A percentile compares a stretch with the other conserved stretches of the same genome.
Evolutionary conservation across 2,113 vertebrate genomes (phyloP).

Genomic region (Vimba vimba): DNA sequence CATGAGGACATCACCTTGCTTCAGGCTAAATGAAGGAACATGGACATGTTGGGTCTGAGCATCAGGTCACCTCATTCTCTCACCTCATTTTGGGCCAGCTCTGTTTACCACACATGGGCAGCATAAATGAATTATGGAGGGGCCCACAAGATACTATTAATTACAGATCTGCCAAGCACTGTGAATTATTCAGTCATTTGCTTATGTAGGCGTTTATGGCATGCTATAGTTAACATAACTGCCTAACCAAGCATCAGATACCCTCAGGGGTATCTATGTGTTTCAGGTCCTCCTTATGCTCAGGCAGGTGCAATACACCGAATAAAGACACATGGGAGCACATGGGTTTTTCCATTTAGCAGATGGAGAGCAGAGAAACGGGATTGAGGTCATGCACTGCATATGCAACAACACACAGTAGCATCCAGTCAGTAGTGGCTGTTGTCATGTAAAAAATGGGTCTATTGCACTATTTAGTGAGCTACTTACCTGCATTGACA

Average conservation of each 20-base stretch:
- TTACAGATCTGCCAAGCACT: conserved; percentile 63
- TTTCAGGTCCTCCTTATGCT: conserved; percentile 41
- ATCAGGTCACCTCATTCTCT: conserved; percentile 61
- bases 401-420: conserved; percentile 6
- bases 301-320: conserved; percentile 64
- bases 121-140: conserved; percentile 72
- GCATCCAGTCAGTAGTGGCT: conserved; percentile 56
- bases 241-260: conserved; percentile 63
- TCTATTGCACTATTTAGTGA: neutral
- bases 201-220: conserved; percentile 63
- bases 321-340: conserved; percentile 62
- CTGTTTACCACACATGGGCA: conserved; percentile 69
- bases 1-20: conserved; percentile 47
- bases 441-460: conserved; percentile 27
- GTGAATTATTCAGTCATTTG: conserved; percentile 75
- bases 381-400: neutral
- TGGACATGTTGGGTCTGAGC: conserved; percentile 51
- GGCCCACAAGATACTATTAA: conserved; percentile 69
- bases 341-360: conserved; percentile 6
- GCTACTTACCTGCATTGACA: neutral
- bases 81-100: conserved; percentile 63
- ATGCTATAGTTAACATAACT: conserved; percentile 70
- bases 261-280: conserved; percentile 63
- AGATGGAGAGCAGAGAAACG: neutral
- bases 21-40: conserved; percentile 64